Conservation (phyloP, 2,113 vertebrate genomes). For the Vulpes vulpes region DNA sequence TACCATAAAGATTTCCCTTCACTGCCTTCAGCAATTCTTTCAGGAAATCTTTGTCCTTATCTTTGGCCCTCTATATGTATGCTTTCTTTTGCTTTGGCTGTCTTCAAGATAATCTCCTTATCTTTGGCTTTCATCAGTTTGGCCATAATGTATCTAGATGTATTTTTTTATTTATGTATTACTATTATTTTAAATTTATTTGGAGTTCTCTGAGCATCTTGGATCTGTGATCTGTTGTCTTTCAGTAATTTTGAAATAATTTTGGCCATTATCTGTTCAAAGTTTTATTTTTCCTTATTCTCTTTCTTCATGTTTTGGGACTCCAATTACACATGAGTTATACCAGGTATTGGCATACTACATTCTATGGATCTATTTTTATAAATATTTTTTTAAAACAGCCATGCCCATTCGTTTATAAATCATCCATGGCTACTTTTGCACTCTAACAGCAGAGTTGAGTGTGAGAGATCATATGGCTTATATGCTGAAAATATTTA, state of each 20-base stretch:
- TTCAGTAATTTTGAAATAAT: constrained; percentile 34
- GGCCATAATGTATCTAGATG: neutral
- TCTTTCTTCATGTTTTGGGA: neutral
- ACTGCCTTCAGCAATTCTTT: neutral
- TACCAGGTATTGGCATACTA: neutral
- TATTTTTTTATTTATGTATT: constrained; percentile 16
- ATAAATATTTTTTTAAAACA: constrained; percentile 19
- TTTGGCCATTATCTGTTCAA: constrained; percentile 34
- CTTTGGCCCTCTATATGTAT: neutral
- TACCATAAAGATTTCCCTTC: neutral
- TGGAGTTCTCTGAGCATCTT: constrained; percentile 20
- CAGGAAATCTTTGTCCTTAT: neutral
- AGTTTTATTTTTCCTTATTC: constrained; percentile 32
- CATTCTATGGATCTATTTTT: neutral
- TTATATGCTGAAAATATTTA: constrained; percentile 9
- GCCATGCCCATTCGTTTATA: neutral
- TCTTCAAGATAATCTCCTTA: neutral
- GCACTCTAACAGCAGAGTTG: neutral
- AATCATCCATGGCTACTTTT: neutral
- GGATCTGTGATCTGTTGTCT: neutral
- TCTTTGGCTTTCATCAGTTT: constrained; percentile 19
- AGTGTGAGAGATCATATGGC: neutral
- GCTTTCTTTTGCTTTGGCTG: neutral
- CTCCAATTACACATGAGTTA: neutral
- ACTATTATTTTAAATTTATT: neutral